Conservation (phyloP, 2,113 vertebrate genomes). For the Burhinus bistriatus region DNA sequence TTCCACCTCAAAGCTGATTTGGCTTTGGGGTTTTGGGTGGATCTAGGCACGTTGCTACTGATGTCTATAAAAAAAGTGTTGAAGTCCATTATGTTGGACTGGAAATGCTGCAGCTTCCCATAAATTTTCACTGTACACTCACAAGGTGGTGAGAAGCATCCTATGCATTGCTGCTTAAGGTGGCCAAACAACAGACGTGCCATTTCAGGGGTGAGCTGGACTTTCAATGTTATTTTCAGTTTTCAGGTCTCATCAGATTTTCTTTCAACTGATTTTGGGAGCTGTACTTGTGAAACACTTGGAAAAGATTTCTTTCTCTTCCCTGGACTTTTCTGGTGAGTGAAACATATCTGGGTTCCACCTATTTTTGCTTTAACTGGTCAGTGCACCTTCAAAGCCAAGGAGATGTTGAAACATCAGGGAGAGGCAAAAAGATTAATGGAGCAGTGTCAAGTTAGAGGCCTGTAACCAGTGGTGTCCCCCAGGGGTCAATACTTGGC, state of each 20-base stretch:
- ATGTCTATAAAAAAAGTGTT: background rate
- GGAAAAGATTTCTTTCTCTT: background rate
- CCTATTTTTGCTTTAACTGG: background rate
- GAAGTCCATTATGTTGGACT: background rate
- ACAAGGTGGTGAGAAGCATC: background rate
- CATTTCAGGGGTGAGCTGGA: rapidly evolving
- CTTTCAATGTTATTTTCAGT: background rate
- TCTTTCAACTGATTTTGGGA: background rate
- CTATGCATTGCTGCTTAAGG: background rate
- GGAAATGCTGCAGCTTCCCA: background rate
- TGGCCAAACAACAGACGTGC: background rate
- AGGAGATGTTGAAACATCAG: background rate
- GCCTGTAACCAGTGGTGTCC: too few species aligned
- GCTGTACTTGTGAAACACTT: background rate
- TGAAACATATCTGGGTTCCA: background rate
- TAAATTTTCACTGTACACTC: background rate
- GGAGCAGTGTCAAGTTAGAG: too few species aligned
- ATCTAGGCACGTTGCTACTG: background rate
- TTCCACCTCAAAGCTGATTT: conserved; percentile 17
- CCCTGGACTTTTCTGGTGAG: background rate
- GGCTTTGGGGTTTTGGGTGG: background rate
- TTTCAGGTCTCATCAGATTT: background rate
- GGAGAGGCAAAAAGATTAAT: background rate
- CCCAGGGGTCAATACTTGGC: too few species aligned
- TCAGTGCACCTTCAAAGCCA: background rate